Conservation (phyloP, 2,797 vertebrate genomes). For the Silurus aristotelis region DNA sequence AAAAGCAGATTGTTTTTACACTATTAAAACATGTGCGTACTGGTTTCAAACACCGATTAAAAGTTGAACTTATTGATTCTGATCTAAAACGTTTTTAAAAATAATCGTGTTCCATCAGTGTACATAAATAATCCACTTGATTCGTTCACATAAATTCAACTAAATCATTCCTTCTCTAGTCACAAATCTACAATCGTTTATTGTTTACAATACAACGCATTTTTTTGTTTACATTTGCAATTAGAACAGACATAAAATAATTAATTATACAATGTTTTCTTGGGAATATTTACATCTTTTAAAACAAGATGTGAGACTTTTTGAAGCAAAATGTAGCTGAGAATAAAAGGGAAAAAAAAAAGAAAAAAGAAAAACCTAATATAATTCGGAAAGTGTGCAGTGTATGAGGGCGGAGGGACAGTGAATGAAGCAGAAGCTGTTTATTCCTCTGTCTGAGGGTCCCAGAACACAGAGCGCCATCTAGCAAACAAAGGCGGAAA, state of each 20-base stretch:
- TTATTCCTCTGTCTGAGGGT: slow-evolving; percentile 70
- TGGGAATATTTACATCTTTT: not conserved
- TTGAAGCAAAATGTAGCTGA: not conserved
- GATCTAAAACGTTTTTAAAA: not conserved
- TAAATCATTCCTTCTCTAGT: no score
- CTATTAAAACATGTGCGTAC: no score
- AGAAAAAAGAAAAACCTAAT: slow-evolving; percentile 33
- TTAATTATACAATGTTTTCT: not conserved
- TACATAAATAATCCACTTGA: not conserved
- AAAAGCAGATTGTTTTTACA: not conserved
- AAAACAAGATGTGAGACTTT: no score
- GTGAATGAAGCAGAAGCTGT: slow-evolving; percentile 56
- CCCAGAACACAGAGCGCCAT: slow-evolving; percentile 92
- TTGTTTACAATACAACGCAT: no score
- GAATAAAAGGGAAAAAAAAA: slow-evolving; percentile 50
- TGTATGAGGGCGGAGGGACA: slow-evolving; percentile 52
- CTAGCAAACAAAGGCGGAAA: slow-evolving; percentile 89
- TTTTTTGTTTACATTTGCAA: not conserved
- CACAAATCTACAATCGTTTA: not conserved
- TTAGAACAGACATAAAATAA: not conserved
- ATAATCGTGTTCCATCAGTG: not conserved
- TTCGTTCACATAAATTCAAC: not conserved
- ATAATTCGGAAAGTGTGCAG: slow-evolving; percentile 36
- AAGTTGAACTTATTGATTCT: not conserved
- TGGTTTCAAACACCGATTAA: not conserved